Evolutionary conservation across 1,140 invertebrate species (phyloP).

Genomic region (Musca vetustissima): DNA sequence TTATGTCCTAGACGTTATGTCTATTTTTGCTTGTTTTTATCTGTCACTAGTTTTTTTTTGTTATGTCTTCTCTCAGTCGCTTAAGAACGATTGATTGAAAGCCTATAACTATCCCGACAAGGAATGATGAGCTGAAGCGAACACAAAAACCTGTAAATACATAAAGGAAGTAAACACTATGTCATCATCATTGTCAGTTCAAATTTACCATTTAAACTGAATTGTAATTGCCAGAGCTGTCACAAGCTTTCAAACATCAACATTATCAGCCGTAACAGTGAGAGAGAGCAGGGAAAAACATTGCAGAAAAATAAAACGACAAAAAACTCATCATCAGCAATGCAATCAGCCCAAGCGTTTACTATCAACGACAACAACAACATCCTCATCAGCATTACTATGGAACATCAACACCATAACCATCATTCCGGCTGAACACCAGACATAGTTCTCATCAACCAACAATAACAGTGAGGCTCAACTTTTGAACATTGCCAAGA

Average conservation of each 20-base stretch:
- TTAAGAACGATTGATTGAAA: conserved; percentile 14
- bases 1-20: no score
- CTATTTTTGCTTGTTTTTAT: neutral
- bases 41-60: neutral
- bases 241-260: conserved; percentile 21
- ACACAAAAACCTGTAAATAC: neutral
- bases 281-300: neutral
- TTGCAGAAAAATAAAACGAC: neutral
- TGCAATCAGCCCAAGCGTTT: neutral
- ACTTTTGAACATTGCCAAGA: no score
- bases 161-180: conserved; percentile 23
- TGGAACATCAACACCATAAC: conserved; percentile 12
- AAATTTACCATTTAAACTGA: conserved; percentile 23
- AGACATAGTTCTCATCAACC: no score
- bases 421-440: neutral
- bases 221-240: conserved; percentile 20
- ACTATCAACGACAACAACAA: neutral
- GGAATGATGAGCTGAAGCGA: neutral
- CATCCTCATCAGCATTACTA: neutral
- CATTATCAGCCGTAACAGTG: neutral
- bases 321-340: neutral
- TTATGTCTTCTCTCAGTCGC: neutral
- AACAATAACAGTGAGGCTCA: no score
- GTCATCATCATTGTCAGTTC: conserved; percentile 23
- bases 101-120: conserved; percentile 8